phyloP scores from a whole-genome alignment of 2,888 invertebrate genomes.

The Gymnosoma rotundatum region DNA sequence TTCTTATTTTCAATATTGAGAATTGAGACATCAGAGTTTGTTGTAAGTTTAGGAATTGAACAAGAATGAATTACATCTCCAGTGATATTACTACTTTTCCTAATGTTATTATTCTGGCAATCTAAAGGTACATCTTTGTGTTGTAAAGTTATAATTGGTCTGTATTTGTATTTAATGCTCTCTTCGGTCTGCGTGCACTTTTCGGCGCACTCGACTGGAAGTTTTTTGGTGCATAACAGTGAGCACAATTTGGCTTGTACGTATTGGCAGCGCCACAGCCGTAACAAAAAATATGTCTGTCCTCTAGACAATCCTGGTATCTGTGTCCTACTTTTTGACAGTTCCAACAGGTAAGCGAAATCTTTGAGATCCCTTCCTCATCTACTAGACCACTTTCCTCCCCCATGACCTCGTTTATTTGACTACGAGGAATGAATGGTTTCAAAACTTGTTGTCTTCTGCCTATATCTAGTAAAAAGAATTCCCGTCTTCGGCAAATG shows the following conservation, averaged over 20 bases:
- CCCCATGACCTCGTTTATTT: not conserved
- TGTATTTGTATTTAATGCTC: constrained; percentile 5
- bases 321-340: constrained; percentile 35
- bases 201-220: not conserved
- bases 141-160: not conserved
- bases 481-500: too few species aligned
- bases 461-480: not conserved
- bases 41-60: too few species aligned
- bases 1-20: not conserved
- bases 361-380: not conserved
- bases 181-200: constrained; percentile 9
- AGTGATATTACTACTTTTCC: not conserved
- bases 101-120: not conserved
- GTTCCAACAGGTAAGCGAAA: constrained; percentile 42
- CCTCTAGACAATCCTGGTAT: constrained; percentile 41
- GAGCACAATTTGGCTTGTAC: constrained; percentile 42
- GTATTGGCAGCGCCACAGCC: constrained; percentile 48
- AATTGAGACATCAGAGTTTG: too few species aligned
- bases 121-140: not conserved
- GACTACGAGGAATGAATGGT: not conserved
- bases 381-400: not conserved
- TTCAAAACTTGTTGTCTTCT: not conserved
- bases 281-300: constrained; percentile 56
- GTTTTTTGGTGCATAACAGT: constrained; percentile 52
- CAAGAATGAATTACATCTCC: too few species aligned